Base-by-base conservation (phyloP, 2,797 vertebrate genomes). In the Poecilia wingei region DNA sequence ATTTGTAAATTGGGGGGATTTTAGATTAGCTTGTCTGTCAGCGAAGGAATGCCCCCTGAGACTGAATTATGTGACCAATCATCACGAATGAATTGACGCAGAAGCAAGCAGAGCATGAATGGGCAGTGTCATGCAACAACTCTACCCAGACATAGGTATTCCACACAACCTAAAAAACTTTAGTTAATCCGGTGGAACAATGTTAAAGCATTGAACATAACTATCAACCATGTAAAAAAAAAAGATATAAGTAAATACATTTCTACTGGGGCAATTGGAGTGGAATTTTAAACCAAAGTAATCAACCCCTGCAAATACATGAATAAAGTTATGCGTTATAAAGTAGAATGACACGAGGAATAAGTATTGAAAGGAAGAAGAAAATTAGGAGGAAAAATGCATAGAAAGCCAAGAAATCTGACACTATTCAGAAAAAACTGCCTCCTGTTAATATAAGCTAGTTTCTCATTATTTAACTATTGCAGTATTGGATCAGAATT, bases 1-100 rank as follows among this genome's bases (percentile, higher is more conserved):
- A 95, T 96, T 96, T 95, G 95, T 96, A 96, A 96, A 95, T 95
- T 95, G 95, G 93, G 93, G 41, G 95, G 95, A 95, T 95, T 96
- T 96, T 93, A 96, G 95, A 96, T 96, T 96, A 96, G 95, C 94
- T 93, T 90, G 95, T 95, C 94, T 92, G 94, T 94, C 93, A 93
- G 94, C 89, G 85, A 94, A 92, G 95, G 94, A 94, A 95, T 92
- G 92, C 93, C 94, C 94, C 95, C 91, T 76, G 92, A 93, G 94
- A 93, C 92, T 89, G 91, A 93, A 93, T 94, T 91, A 94, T 94
- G 93, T 93, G 93, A 95, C 92, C 94, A 91, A 94, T 94, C 93
- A 93, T 94, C 93, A 93, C 87, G 91, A 91, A 85, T 85, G 91
- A 94, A 94, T 94, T 92, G 74, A 89, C 86, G 91, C 91, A 89